Base-by-base conservation (phyloP, 2,888 invertebrate genomes). In the Junonia oenone region DNA sequence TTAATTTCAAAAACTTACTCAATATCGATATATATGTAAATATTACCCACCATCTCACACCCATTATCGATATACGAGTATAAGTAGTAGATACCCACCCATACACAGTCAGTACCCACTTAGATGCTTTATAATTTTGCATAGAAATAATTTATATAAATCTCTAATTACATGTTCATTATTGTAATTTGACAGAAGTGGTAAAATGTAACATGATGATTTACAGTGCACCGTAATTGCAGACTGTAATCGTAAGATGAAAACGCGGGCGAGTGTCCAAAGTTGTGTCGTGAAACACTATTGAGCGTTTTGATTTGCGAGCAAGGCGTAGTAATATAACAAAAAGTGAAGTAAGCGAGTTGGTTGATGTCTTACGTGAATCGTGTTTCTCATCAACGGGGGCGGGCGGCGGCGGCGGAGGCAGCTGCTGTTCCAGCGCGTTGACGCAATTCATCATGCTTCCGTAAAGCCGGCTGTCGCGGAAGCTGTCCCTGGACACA, bases 361-460 rank as follows among this genome's bases (percentile, higher is more conserved):
- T 64, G 61, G 8, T n/a, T 17, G 33, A 13, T 17, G 19, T 58
- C 88, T 88, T 76, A 90, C 89, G 72, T 68, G 90, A 90, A 71
- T 90, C 90, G 63, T 89, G 90, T 69, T 90, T 91, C 67, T 91
- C 90, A 64, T 90, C 89, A 64, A 77, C 78, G 38, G 88, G 87
- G 35, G 90, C 88, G 19, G 89, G 89, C 45, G 90, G 90, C 62
- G 89, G 89, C 48, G 90, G 90, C 76, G 94, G 94, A 78, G 95
- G 96, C 91, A 96, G 93, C 92, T 95, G 96, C 82, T 95, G 96
- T 91, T 97, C 96, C 92, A 96, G 93, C 80, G 95, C 95, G 93
- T 97, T 97, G 91, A 96, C 96, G 93, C 96, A 96, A 94, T 97
- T 97, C 94, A 96, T 94, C 96, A 97, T 96, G 94, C 96, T 97